Evolutionary conservation across 2,797 vertebrate species (phyloP).

Genomic region (Siniperca undulata): DNA sequence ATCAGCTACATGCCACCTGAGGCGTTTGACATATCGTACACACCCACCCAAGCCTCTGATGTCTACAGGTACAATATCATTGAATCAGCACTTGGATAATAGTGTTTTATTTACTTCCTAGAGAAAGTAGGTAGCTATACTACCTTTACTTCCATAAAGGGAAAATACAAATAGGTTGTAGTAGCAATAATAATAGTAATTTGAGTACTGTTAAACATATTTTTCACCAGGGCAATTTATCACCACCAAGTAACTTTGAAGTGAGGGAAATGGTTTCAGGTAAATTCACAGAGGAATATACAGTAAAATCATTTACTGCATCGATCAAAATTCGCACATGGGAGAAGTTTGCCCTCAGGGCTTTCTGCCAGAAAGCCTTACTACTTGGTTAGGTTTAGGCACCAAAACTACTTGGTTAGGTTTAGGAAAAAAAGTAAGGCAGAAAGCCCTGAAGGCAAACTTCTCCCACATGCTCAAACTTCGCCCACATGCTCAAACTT

Average conservation of each 20-base stretch:
- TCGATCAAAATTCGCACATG: too few relatives aligned
- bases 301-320: neutral
- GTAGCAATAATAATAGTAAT: neutral
- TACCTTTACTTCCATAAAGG: too few relatives aligned
- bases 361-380: too few relatives aligned
- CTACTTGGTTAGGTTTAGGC: too few relatives aligned
- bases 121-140: too few relatives aligned
- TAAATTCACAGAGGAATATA: neutral
- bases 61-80: conserved; percentile 81
- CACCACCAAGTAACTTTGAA: too few relatives aligned
- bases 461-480: too few relatives aligned
- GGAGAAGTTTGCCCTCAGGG: too few relatives aligned
- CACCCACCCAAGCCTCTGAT: conserved; percentile 74
- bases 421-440: too few relatives aligned
- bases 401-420: too few relatives aligned
- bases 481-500: too few relatives aligned
- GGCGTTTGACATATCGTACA: conserved; percentile 72
- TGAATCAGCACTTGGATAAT: neutral
- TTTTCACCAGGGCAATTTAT: neutral
- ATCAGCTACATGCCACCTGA: conserved; percentile 86
- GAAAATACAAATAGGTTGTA: neutral
- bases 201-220: neutral
- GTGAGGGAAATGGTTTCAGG: neutral
- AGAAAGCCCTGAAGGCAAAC: too few relatives aligned
- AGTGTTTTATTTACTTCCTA: neutral